Evolutionary conservation across 2,888 invertebrate species (phyloP), one percentile per base, ranked within the genome.

Genomic region (Perdita meconis): DNA sequence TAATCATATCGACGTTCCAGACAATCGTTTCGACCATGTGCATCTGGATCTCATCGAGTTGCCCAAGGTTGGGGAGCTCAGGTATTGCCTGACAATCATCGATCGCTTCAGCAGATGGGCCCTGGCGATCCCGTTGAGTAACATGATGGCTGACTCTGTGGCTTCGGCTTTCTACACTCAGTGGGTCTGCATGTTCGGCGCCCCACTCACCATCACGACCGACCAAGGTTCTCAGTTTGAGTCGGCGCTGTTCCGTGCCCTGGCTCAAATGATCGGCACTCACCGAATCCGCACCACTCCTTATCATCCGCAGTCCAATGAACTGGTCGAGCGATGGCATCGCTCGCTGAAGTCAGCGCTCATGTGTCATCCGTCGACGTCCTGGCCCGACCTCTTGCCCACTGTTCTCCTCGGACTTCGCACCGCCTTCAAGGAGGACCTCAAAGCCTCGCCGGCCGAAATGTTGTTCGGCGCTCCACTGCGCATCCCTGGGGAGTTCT

Each of bases 211-310:
- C 4, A 13, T 65, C 1, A 65, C 65, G 0, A 55, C 55, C 0
- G 55, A 65, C 3, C 55, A 44, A 1, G 65, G 65, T 0, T 34
- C 55, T 1, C 55, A 65, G 4, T 65, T 55, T 2, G 42, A 65
- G 24, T 55, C 55, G 0, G 4, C 0, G 0, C 3, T 55, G 3
- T 65, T 56, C 13, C 34, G 24, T 8, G 1, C 2, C 13, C 53
- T 10, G 19, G 26, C 8, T 2, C 12, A 26, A 1, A n/a, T n/a
- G 6, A 3, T 40, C 10, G 67, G 40, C 0, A 1, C 5, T 10
- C 0, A 65, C 0, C 30, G 30, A 90, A 4, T n/a, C 0, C 1
- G 6, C 0, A 42, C 42, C 0, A 2, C 13, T 1, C 26, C 40
- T 0, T 51, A 63, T 8, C 38, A 63, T 3, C 51, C 16, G n/a